Base-by-base conservation (phyloP, 1,140 invertebrate genomes). In the Lineus longissimus region DNA sequence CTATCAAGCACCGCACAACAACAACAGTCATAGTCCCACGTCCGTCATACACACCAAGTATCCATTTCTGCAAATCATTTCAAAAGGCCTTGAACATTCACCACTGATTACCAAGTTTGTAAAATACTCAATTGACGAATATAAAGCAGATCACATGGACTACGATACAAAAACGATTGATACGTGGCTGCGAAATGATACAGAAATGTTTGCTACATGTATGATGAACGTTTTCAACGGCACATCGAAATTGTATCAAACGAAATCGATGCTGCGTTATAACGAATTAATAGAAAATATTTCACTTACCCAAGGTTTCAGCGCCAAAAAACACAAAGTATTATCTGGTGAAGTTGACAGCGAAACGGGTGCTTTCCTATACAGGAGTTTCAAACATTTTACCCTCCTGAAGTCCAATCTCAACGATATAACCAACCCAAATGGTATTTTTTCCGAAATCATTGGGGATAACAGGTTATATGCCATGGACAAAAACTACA, bases 121-220 rank as follows among this genome's bases (percentile, higher is more conserved):
- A n/a, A 51, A 51, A 51, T 51, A 51, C n/a, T 51, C 47, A 6
- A 51, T 51, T 51, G 47, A 51, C n/a, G 47, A 51, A 51, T 51
- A 51, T 51, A 51, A 51, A 51, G 47, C 47, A 4, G 47, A 51
- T 27, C 47, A 51, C 47, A 51, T 51, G 47, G 47, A 51, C 6
- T 51, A 51, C n/a, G 47, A 51, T n/a, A 51, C 47, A 27, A 51
- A 4, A 51, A n/a, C 47, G 4, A 7, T 51, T 6, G 47, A 51
- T 4, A 51, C 47, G 47, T 51, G 47, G 47, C n/a, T 51, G 47
- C 6, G 47, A 51, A 51, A n/a, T n/a, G 47, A 51, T 51, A 51
- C 47, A 4, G 33, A 36, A 36, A 36, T 36, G 33, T 36, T 36
- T 36, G 33, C 33, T 4, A 36, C 33, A 36, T 36, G 33, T 36